Evolutionary conservation across 2,797 vertebrate genomes (phyloP).

Genomic region (Diglossa cyanea): DNA sequence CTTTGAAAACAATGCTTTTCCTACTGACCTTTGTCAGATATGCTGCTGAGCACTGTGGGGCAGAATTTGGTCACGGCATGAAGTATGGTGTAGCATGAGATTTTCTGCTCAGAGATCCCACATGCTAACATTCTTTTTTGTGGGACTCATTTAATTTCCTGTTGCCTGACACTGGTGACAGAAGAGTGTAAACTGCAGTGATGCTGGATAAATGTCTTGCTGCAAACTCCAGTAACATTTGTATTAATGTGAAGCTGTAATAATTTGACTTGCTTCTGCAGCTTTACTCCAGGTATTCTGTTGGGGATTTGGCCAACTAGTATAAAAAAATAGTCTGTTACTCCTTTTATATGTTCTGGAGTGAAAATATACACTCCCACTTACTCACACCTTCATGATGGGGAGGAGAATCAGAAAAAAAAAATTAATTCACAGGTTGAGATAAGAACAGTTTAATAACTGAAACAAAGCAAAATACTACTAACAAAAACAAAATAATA

Average conservation of each 20-base stretch:
- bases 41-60: fast-evolving
- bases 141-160: neutral
- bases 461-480: neutral
- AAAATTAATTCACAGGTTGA: neutral
- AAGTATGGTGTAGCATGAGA: neutral
- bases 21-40: neutral
- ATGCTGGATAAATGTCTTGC: neutral
- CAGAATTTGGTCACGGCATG: neutral
- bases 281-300: neutral
- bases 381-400: neutral
- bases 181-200: neutral
- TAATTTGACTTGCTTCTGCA: neutral
- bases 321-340: neutral
- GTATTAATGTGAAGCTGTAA: neutral
- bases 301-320: neutral
- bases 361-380: neutral
- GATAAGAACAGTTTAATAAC: neutral
- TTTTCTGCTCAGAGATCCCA: neutral
- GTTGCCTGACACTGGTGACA: neutral
- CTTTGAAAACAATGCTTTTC: neutral
- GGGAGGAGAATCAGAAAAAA: neutral
- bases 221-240: neutral
- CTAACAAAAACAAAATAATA: neutral
- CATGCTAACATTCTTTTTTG: neutral
- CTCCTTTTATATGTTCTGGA: neutral